phyloP scores from a whole-genome alignment of 2,113 vertebrate species.

The Monarcha castaneiventris region DNA sequence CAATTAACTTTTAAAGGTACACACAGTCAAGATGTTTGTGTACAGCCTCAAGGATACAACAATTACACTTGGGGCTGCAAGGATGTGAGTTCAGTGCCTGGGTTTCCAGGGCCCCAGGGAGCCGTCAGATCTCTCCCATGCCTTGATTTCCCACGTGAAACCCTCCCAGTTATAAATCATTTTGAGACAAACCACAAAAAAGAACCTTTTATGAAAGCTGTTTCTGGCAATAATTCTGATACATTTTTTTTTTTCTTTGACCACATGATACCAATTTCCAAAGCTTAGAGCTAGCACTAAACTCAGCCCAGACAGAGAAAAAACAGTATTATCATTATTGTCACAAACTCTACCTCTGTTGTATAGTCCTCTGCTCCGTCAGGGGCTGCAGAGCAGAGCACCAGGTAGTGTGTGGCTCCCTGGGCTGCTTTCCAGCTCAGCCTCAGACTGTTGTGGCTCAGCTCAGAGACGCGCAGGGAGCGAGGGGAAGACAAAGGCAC shows the following conservation, averaged over 20 bases:
- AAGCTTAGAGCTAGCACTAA: background rate
- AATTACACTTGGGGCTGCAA: background rate
- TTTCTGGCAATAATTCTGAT: background rate
- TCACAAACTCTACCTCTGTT: conserved; percentile 45
- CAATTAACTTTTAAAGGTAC: background rate
- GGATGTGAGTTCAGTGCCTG: background rate
- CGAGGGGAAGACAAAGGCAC: conserved; percentile 79
- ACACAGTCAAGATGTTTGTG: background rate
- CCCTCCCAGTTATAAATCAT: background rate
- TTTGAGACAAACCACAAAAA: background rate
- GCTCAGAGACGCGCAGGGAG: conserved; percentile 75
- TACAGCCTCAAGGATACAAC: background rate
- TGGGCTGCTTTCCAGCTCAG: conserved; percentile 81
- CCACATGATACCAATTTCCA: background rate
- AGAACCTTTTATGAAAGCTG: background rate
- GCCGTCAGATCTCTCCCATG: background rate
- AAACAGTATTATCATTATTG: rapidly evolving
- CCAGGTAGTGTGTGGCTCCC: conserved; percentile 85
- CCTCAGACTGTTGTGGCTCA: conserved; percentile 77
- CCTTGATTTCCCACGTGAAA: background rate
- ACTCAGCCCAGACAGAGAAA: background rate
- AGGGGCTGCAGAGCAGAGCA: conserved; percentile 80
- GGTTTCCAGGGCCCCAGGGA: background rate
- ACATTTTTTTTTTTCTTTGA: background rate
- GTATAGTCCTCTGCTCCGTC: conserved; percentile 68